Conservation (phyloP, 2,888 invertebrate species). For the Pandemis cinnamomeana region DNA sequence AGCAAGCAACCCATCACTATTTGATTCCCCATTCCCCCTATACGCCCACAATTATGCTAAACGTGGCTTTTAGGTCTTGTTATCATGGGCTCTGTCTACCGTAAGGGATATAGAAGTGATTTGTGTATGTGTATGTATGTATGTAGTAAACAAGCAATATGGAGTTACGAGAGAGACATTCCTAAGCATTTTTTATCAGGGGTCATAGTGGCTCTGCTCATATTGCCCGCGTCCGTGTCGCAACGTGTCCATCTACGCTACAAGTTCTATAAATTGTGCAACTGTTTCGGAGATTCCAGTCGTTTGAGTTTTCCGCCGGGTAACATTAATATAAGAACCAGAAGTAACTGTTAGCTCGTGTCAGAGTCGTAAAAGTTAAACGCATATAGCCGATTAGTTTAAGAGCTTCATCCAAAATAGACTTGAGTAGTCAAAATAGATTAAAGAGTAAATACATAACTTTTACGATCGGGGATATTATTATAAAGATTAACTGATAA, state of each 20-base stretch:
- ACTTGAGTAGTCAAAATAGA: slow-evolving; percentile 24
- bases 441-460: slow-evolving; percentile 15
- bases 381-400: slow-evolving; percentile 31
- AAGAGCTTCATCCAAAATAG: slow-evolving; percentile 35
- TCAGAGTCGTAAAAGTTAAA: slow-evolving; percentile 35
- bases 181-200: slow-evolving; percentile 20
- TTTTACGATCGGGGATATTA: slow-evolving; percentile 18
- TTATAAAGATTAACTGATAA: slow-evolving; percentile 30
- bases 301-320: slow-evolving; percentile 36
- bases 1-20: too few species aligned
- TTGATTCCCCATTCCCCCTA: too few species aligned
- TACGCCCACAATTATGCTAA: too few species aligned
- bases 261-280: slow-evolving; percentile 39
- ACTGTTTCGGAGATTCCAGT: slow-evolving; percentile 36
- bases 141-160: not conserved
- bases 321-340: slow-evolving; percentile 39
- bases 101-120: too few species aligned
- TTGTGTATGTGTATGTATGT: too few species aligned
- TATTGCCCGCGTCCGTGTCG: slow-evolving; percentile 26
- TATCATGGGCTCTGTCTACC: too few species aligned
- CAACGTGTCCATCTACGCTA: slow-evolving; percentile 33
- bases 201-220: slow-evolving; percentile 26
- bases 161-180: slow-evolving; percentile 11
- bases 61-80: too few species aligned
- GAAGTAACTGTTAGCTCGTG: slow-evolving; percentile 37